phyloP scores from a whole-genome alignment of 2,888 invertebrate genomes.

The Cataglyphis livida region DNA sequence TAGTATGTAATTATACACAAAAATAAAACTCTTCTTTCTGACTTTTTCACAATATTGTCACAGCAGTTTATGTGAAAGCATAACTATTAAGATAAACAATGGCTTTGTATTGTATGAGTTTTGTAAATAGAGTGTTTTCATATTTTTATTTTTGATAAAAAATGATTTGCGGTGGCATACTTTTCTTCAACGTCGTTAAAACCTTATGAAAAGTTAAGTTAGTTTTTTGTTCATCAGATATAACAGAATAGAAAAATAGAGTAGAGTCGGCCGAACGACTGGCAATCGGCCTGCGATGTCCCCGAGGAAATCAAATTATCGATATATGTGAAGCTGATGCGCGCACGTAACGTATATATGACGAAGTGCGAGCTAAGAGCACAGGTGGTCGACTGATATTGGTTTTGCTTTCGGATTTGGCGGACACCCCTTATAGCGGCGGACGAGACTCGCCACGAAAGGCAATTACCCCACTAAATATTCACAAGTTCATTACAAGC shows the following conservation, averaged over 20 bases:
- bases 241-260: slow-evolving; percentile 33
- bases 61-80: background rate
- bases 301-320: slow-evolving; percentile 76
- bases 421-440: slow-evolving; percentile 75
- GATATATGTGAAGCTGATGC: slow-evolving; percentile 59
- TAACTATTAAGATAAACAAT: slow-evolving; percentile 1
- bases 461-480: slow-evolving; percentile 85
- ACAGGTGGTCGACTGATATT: slow-evolving; percentile 80
- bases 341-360: slow-evolving; percentile 60
- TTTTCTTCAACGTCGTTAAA: background rate
- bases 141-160: background rate
- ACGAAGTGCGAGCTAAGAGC: slow-evolving; percentile 65
- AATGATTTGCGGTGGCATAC: background rate
- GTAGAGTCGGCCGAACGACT: slow-evolving; percentile 39
- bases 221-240: slow-evolving; percentile 32
- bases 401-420: slow-evolving; percentile 79
- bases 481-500: slow-evolving; percentile 84
- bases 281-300: slow-evolving; percentile 51
- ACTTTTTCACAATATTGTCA: background rate
- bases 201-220: background rate
- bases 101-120: background rate
- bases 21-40: background rate
- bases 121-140: background rate
- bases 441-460: slow-evolving; percentile 75
- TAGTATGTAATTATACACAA: background rate